Percentiles rank a stretch among this genome's conserved stretches.
Evolutionary conservation across 92 coral and sea anemone genomes (phyloP).

Genomic region (Muricea muricata): DNA sequence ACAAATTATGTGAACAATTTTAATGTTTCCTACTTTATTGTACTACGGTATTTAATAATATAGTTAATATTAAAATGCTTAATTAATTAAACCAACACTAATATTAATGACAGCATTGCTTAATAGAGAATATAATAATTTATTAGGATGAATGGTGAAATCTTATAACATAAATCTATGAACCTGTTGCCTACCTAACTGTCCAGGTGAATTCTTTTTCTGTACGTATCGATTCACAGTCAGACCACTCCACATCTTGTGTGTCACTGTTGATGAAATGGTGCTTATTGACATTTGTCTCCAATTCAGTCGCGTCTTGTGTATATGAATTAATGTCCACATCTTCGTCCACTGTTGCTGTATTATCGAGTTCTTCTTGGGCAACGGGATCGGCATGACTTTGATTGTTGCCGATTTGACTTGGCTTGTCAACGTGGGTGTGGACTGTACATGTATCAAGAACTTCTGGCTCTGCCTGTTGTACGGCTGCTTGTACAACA

Average conservation of each 20-base stretch:
- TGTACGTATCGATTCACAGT: too few species aligned
- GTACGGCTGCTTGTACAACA: conserved; percentile 19
- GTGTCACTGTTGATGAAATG: neutral
- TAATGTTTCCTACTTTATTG: too few species aligned
- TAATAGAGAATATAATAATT: too few species aligned
- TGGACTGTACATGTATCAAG: too few species aligned
- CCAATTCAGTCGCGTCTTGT: neutral
- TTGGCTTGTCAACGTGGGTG: neutral
- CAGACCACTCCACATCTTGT: conserved; percentile 6
- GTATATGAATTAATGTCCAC: neutral
- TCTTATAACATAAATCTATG: neutral
- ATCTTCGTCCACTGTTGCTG: conserved; percentile 4
- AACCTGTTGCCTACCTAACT: neutral
- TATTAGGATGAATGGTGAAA: neutral
- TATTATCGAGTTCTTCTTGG: conserved; percentile 7
- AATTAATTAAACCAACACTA: too few species aligned
- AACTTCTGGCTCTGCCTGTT: neutral
- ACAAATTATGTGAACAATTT: too few species aligned
- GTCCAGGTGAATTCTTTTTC: neutral
- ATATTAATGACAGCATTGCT: too few species aligned
- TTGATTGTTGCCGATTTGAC: conserved; percentile 16
- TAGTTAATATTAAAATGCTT: too few species aligned
- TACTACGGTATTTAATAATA: too few species aligned
- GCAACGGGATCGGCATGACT: conserved; percentile 18
- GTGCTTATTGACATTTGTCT: neutral